These are phyloP conservation scores for Acleris laterana DNA, from an alignment of 2,888 invertebrate genomes.

Conservation along the genomic window DNA sequence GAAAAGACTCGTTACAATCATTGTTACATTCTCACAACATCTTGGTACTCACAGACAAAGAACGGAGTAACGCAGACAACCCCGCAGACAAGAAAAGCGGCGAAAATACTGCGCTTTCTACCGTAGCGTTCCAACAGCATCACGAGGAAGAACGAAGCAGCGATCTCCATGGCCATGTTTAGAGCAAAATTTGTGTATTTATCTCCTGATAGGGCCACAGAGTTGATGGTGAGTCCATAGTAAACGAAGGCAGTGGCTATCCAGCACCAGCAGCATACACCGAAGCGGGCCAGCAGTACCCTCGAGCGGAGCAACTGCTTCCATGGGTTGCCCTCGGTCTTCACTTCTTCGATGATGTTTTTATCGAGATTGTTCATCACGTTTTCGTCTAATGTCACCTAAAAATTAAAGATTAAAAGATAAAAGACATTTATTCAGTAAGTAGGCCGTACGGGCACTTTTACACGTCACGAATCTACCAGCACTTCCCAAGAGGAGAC, in stretches of 20 bases:
- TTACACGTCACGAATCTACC: no score
- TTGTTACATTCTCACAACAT: no score
- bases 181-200: slow-evolving; percentile 89
- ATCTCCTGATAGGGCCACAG: slow-evolving; percentile 88
- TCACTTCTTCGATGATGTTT: slow-evolving; percentile 40
- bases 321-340: slow-evolving; percentile 55
- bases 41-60: slow-evolving; percentile 59
- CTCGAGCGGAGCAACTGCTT: slow-evolving; percentile 57
- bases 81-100: slow-evolving; percentile 68
- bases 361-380: slow-evolving; percentile 53
- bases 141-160: slow-evolving; percentile 73
- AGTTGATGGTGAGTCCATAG: slow-evolving; percentile 91
- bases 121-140: slow-evolving; percentile 76
- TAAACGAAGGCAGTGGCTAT: slow-evolving; percentile 90
- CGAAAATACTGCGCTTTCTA: slow-evolving; percentile 65
- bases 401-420: no score
- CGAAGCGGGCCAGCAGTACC: slow-evolving; percentile 60
- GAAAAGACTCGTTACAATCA: no score
- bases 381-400: slow-evolving; percentile 63
- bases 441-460: no score
- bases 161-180: slow-evolving; percentile 77
- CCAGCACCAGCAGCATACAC: slow-evolving; percentile 85
- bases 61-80: slow-evolving; percentile 66
- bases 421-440: no score
- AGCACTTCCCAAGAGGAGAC: no score